Evolutionary conservation across 2,888 invertebrate genomes (phyloP).

Genomic region (Phengaris arion): DNA sequence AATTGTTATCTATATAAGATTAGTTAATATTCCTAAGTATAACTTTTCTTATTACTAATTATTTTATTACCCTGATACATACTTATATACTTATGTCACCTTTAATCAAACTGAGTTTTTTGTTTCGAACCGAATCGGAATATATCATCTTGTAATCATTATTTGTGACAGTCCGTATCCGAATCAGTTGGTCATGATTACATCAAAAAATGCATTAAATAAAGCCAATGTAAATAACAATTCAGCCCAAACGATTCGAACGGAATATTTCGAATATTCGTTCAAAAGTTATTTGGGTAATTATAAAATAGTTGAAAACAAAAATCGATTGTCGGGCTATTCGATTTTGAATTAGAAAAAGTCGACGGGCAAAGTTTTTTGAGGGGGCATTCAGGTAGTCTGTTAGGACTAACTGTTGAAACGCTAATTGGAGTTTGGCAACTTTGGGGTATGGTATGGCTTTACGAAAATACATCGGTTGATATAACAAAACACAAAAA

Average conservation of each 20-base stretch:
- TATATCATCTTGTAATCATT: no score
- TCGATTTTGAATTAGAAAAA: slow-evolving; percentile 28
- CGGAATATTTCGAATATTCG: background rate
- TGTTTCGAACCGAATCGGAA: no score
- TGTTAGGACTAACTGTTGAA: background rate
- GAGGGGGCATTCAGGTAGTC: slow-evolving; percentile 7
- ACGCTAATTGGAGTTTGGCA: slow-evolving; percentile 8
- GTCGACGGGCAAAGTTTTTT: slow-evolving; percentile 12
- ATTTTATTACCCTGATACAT: no score
- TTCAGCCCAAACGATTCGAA: background rate
- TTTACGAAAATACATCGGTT: background rate
- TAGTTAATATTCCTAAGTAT: no score
- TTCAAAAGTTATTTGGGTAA: slow-evolving; percentile 7
- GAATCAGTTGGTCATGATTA: background rate
- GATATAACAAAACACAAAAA: background rate
- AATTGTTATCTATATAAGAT: no score
- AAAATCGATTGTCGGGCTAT: slow-evolving; percentile 18
- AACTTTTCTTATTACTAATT: no score
- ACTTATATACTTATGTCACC: no score
- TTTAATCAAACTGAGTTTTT: no score
- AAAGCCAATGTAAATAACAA: background rate
- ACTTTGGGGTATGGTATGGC: slow-evolving; percentile 7
- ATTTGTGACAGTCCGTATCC: no score
- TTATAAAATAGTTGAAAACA: slow-evolving; percentile 23
- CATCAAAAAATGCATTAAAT: background rate